Base-by-base conservation (phyloP, 2,113 vertebrate species). In the Vanacampus margaritifer region DNA sequence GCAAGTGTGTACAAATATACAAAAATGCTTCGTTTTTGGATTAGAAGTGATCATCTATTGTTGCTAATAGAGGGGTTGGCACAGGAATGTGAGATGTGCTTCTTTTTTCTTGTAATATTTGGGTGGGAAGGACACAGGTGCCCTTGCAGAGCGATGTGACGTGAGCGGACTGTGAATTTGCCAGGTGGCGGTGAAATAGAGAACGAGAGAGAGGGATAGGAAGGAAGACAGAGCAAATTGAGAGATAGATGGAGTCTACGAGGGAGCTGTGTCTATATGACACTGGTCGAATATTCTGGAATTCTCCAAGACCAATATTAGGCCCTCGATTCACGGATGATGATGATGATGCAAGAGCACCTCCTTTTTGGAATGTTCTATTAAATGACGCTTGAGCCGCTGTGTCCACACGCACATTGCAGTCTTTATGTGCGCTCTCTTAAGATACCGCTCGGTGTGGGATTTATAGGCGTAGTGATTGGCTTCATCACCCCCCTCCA, bases 81-180 rank as follows among this genome's bases (percentile, higher is more conserved):
- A 89, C 71, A 79, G 86, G 83, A 86, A 88, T 88, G 85, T 75
- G 75, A 82, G 86, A 79, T 65, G 71, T 80, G 45, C 77, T 83
- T 82, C 70, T 71, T 69, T 71, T 68, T 37, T 69, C 72, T 66
- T 62, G 56, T 45, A 56, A 50, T 48, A 82, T 78, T 87, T 83
- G 72, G 80, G 86, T 87, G 85, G 84, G 90, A 92, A 91, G 90
- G 91, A 91, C 90, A 91, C 90, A 91, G 91, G 91, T 92, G 91
- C 88, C 91, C 91, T 92, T 92, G 91, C 88, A 91, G 88, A 90
- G 89, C 81, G 80, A 85, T 88, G 87, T 92, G 90, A 92, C 91
- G 91, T 92, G 91, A 92, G 90, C 68, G 74, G 91, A 92, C 90
- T 92, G 88, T 91, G 90, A 92, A 92, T 92, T 90, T 90, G 89